Conservation (phyloP, 1,140 invertebrate species). For the Andricus grossulariae region DNA sequence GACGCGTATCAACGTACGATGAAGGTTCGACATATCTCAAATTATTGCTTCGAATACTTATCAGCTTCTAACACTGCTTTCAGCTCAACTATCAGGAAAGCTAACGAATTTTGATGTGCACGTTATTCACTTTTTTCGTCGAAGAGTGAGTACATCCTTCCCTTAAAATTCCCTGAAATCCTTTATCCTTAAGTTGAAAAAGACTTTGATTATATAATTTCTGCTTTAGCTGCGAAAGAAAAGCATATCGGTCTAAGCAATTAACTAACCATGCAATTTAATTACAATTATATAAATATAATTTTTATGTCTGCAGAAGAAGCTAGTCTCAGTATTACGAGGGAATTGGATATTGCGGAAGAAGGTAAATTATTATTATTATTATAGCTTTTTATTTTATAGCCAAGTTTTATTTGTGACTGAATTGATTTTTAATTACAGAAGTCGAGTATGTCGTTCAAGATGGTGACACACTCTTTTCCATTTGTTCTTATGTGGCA, state of each 20-base stretch:
- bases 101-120: conserved; percentile 1
- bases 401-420: conserved; percentile 31
- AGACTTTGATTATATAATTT: conserved; percentile 18
- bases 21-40: conserved; percentile 78
- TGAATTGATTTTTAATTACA: conserved; percentile 43
- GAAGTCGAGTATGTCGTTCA: conserved; percentile 75
- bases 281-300: conserved; percentile 11
- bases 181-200: neutral
- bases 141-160: conserved; percentile 46
- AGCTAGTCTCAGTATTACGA: conserved; percentile 78
- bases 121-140: conserved; percentile 15
- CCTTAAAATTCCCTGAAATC: conserved; percentile 2
- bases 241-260: conserved; percentile 68
- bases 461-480: conserved; percentile 87
- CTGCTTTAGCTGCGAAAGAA: conserved; percentile 56
- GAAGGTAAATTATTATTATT: conserved; percentile 66
- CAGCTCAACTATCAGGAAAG: conserved; percentile 38
- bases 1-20: conserved; percentile 76
- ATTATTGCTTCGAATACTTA: conserved; percentile 31
- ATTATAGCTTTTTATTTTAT: neutral
- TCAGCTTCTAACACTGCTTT: conserved; percentile 39
- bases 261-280: conserved; percentile 1
- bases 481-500: conserved; percentile 90
- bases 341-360: conserved; percentile 75
- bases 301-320: conserved; percentile 73